Evolutionary conservation across 2,888 invertebrate genomes (phyloP).

Genomic region (Dryadula phaetusa): DNA sequence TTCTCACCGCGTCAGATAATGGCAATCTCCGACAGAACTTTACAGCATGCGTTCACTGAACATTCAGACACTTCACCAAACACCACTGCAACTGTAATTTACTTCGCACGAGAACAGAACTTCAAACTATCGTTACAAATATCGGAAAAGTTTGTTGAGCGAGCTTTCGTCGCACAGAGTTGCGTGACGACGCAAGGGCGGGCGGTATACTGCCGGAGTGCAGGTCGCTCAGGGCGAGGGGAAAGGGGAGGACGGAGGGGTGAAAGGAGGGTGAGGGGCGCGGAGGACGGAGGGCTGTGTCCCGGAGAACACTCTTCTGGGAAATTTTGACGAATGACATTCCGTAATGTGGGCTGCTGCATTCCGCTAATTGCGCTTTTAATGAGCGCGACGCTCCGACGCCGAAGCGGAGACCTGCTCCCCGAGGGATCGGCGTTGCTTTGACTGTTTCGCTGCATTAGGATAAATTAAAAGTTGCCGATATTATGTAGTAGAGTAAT

Average conservation of each 20-base stretch:
- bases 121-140: slow-evolving; percentile 2
- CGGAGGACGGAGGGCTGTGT: slow-evolving; percentile 29
- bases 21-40: slow-evolving; percentile 17
- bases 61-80: slow-evolving; percentile 29
- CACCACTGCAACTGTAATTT: slow-evolving; percentile 5
- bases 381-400: slow-evolving; percentile 61
- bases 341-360: slow-evolving; percentile 70
- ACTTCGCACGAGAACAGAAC: slow-evolving; percentile 1
- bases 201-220: slow-evolving; percentile 43
- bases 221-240: slow-evolving; percentile 37
- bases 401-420: slow-evolving; percentile 39
- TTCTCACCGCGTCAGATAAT: slow-evolving; percentile 29
- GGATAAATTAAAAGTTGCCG: neutral
- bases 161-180: slow-evolving; percentile 19
- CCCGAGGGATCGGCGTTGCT: neutral
- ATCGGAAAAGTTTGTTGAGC: slow-evolving; percentile 45
- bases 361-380: slow-evolving; percentile 74
- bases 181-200: slow-evolving; percentile 36
- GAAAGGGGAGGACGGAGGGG: slow-evolving; percentile 43
- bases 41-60: slow-evolving; percentile 3
- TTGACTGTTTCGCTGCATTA: neutral
- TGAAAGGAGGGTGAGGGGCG: slow-evolving; percentile 35
- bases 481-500: neutral
- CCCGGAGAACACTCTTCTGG: slow-evolving; percentile 60
- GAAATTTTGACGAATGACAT: slow-evolving; percentile 78